Conservation (phyloP, 2,113 vertebrate genomes). For the Malurus melanocephalus region DNA sequence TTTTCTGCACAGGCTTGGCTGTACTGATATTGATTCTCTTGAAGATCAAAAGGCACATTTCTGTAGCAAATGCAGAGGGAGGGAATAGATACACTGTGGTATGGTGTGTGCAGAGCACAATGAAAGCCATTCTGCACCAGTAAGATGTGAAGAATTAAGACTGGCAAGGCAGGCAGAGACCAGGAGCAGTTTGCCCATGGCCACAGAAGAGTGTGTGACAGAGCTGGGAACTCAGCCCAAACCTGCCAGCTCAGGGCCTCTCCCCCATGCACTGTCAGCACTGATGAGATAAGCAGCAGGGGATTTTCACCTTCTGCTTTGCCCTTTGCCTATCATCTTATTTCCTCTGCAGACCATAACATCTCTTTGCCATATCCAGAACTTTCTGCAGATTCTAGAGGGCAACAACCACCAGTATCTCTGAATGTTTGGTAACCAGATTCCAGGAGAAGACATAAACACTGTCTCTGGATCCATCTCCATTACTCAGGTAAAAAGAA, state of each 20-base stretch:
- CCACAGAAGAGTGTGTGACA: neutral
- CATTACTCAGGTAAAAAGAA: neutral
- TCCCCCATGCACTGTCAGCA: neutral
- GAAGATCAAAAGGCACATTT: neutral
- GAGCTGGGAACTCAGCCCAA: neutral
- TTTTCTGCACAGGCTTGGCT: neutral
- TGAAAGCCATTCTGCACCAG: neutral
- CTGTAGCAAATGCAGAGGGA: neutral
- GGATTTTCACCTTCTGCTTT: neutral
- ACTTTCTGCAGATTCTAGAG: neutral
- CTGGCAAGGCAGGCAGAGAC: neutral
- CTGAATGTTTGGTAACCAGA: neutral
- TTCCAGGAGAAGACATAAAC: neutral
- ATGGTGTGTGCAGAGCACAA: neutral
- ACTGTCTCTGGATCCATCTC: neutral
- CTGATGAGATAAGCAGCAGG: neutral
- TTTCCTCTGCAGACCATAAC: neutral
- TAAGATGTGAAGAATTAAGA: neutral
- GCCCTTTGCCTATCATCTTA: neutral
- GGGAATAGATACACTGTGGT: neutral
- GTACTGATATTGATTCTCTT: neutral
- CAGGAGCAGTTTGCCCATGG: neutral
- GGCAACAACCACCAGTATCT: neutral
- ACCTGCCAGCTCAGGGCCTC: neutral
- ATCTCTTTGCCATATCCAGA: neutral